Evolutionary conservation across 1,140 invertebrate genomes (phyloP), one percentile per base, ranked within the genome.

Genomic region (Lordiphosa stackelbergi): DNA sequence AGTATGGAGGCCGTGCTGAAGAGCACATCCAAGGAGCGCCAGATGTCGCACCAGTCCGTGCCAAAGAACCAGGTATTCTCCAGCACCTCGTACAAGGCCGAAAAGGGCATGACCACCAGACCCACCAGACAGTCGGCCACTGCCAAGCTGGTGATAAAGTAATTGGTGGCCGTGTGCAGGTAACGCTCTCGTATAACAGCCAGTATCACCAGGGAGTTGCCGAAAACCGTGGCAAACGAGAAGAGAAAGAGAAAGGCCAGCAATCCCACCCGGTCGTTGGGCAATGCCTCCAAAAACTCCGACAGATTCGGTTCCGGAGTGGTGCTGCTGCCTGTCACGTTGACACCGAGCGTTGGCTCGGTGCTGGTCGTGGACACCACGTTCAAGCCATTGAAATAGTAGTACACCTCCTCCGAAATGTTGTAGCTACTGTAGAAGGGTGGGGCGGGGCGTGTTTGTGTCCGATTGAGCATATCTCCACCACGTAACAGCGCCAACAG

Each of bases 91-190:
- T 96, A 96, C 2, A 96, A 90, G 0, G 95, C 95, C 62, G 91
- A 96, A 86, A 98, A 98, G 0, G 98, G 97, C 98, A 99, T 99
- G 46, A 99, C 98, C 19, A 98, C 92, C 16, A 97, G 91, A 3
- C 97, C 97, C 1, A 99, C 97, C 38, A 99, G 91, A 47, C 98
- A 94, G 89, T 99, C 98, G 0, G 98, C 98, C 7, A 99, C 93
- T 4, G 98, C 98, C 42, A 99, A 89, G 49, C 96, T 98, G 31
- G 98, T 97, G 63, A 99, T 98, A 88, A 99, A 98, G 86, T 98
- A 99, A 89, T 99, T 99, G 19, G 97, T 99, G 19, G 96, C 96
- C 9, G 96, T 97, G 85, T 98, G 96, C 5, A 98, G 88, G 46
- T 95, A 93, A 42, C 96, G 90, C 87, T 99, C 97, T 38, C 96